A percentile compares a stretch with the other conserved stretches of the same genome.
Evolutionary conservation across 2,888 invertebrate species (phyloP).

Genomic region (Aporophyla lueneburgensis): DNA sequence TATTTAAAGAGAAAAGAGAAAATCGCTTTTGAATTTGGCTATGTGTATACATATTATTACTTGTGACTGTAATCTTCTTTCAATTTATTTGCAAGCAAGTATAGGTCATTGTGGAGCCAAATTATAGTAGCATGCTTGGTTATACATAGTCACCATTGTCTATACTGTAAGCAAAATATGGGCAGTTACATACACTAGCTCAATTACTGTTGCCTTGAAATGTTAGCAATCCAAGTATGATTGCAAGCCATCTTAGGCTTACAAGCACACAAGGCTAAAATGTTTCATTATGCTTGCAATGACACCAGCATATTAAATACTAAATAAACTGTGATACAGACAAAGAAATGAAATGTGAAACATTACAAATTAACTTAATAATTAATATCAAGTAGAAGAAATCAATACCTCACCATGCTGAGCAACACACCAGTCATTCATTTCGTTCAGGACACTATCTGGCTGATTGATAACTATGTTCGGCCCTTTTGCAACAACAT

Average conservation of each 20-base stretch:
- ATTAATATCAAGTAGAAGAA: conserved; percentile 31
- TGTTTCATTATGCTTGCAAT: background rate
- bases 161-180: too few species aligned
- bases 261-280: background rate
- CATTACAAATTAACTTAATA: background rate
- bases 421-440: conserved; percentile 96
- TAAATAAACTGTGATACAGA: background rate
- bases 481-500: conserved; percentile 94
- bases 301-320: background rate
- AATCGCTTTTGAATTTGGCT: too few species aligned
- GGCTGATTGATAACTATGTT: conserved; percentile 95
- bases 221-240: background rate
- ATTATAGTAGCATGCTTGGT: background rate
- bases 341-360: background rate
- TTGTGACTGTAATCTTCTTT: background rate
- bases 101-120: background rate
- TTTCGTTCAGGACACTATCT: conserved; percentile 92
- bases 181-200: too few species aligned
- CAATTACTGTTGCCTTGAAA: background rate
- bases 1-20: too few species aligned
- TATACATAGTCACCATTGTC: background rate
- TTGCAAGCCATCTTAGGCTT: background rate
- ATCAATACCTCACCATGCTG: conserved; percentile 94
- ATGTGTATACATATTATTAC: too few species aligned
- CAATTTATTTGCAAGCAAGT: background rate